Evolutionary conservation across 2,113 vertebrate genomes (phyloP).

Genomic region (Macaca mulatta): DNA sequence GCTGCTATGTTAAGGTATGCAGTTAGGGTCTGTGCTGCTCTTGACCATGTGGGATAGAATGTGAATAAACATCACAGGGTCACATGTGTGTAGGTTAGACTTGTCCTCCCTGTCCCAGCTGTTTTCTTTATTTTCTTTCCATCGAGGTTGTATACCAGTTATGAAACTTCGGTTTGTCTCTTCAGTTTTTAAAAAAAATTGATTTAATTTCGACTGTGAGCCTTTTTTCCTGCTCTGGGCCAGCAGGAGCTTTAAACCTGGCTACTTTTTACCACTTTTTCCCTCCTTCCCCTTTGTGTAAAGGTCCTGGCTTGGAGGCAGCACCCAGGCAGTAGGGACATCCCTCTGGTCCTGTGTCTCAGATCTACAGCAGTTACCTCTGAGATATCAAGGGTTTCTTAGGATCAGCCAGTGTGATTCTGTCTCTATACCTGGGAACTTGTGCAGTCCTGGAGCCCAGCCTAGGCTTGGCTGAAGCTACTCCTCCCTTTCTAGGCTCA

Average conservation of each 20-base stretch:
- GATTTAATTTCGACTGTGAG: neutral
- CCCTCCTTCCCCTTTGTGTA: neutral
- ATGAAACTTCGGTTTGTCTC: neutral
- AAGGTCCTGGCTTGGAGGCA: neutral
- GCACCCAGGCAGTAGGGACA: neutral
- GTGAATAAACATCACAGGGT: neutral
- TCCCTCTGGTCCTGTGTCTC: neutral
- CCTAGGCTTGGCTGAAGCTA: accelerated
- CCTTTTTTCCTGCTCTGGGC: neutral
- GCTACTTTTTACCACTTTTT: neutral
- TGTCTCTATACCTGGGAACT: neutral
- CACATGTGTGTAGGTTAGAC: accelerated
- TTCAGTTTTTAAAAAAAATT: neutral
- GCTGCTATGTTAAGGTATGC: accelerated
- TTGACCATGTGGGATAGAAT: neutral
- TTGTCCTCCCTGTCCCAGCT: neutral
- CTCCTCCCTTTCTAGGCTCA: neutral
- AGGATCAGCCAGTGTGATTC: neutral
- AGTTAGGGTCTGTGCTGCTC: neutral
- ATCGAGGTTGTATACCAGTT: neutral
- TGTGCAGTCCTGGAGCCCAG: neutral
- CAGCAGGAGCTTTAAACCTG: neutral
- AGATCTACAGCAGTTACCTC: neutral
- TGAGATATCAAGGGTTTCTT: neutral
- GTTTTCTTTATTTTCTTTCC: neutral